Evolutionary conservation across 2,797 vertebrate species (phyloP), one percentile per base, ranked within the genome.

Genomic region (Hemitrygon akajei): DNA sequence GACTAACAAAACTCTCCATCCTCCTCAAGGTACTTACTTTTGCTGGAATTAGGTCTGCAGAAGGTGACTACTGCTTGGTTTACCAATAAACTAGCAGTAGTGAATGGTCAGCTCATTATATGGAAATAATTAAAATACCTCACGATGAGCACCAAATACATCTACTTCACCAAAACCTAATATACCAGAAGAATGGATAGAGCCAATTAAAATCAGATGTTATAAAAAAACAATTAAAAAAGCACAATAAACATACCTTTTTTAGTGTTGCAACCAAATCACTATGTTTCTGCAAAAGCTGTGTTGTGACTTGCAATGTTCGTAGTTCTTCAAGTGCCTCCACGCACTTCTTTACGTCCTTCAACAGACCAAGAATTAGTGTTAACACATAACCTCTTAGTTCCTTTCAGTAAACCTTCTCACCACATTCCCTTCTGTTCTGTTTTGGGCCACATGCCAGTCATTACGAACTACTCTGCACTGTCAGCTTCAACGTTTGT

Each of bases 181-280:
- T 63, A 40, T 7, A 40, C n/a, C 6, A 56, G 37, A 56, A 93
- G n/a, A 93, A 69, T 7, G 58, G 34, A 37, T n/a, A 66, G 37
- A 20, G 20, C 47, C 2, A 56, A 75, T 47, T 92, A 37, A 76
- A 20, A 0, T 6, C 0, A 66, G 9, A 66, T 1, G 2, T 34
- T 14, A 27, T 22, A 37, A 63, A 10, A 56, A 25, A 73, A 18
- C 47, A 69, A 89, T 69, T 37, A 37, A 37, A 75, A 47, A 37
- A 56, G 86, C 34, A 93, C 25, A 93, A 75, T 14, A 93, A 73
- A 93, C 37, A 56, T 75, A 76, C 98, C 98, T 99, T 99, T 94
- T 99, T 99, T 93, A 99, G 96, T 0, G 98, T 99, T 66, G 98
- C 98, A 94, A 99, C 99, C 93, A 99, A 97, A 0, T 99, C 98